Percentiles rank a stretch among this genome's conserved stretches.
These are phyloP conservation scores for Plagodis pulveraria DNA, from an alignment of 2,888 invertebrate species.

Conservation along the genomic window DNA sequence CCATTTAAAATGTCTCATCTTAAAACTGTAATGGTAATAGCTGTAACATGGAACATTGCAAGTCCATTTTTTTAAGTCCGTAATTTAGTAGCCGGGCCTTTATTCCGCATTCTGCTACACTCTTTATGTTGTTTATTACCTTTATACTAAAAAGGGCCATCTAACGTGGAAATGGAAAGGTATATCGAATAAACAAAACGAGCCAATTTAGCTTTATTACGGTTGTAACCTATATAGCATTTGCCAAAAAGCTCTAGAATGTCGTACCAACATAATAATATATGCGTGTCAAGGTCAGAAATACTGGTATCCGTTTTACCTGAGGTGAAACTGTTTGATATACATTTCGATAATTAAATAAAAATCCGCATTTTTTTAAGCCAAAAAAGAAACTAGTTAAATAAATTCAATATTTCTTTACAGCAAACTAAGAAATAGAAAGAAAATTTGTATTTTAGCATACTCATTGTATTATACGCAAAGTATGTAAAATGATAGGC, in stretches of 20 bases:
- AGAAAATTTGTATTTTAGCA: too few relatives aligned
- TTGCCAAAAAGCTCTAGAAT: conserved; percentile 11
- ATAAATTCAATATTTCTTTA: too few relatives aligned
- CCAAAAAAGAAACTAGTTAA: too few relatives aligned
- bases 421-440: too few relatives aligned
- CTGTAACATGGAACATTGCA: too few relatives aligned
- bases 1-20: too few relatives aligned
- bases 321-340: background rate
- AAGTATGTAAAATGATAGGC: too few relatives aligned
- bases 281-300: conserved; percentile 11
- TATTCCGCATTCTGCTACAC: background rate
- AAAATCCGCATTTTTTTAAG: too few relatives aligned
- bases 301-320: background rate
- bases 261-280: conserved; percentile 20
- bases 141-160: conserved; percentile 20
- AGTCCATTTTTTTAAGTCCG: too few relatives aligned
- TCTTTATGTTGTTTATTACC: conserved; percentile 19
- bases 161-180: conserved; percentile 24
- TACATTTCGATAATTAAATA: background rate
- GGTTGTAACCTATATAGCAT: conserved; percentile 27
- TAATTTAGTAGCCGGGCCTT: too few relatives aligned
- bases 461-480: too few relatives aligned
- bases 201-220: conserved; percentile 38
- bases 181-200: conserved; percentile 37
- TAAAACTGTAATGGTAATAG: too few relatives aligned